Conservation (phyloP, 2,888 invertebrate species). For the Spodoptera picta region DNA sequence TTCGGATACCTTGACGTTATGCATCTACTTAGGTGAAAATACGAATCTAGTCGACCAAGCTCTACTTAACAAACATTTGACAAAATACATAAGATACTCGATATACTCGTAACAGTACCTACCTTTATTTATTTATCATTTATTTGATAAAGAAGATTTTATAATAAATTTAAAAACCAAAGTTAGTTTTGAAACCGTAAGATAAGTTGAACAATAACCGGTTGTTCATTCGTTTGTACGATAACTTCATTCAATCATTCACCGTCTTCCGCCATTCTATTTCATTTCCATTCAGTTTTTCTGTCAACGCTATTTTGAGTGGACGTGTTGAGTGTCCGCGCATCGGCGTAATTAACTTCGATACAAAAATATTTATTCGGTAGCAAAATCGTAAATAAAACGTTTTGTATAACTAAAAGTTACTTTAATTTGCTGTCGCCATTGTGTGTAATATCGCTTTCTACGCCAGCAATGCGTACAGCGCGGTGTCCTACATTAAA, state of each 20-base stretch:
- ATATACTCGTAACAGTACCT: too few relatives aligned
- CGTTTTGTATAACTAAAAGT: slow-evolving; percentile 47
- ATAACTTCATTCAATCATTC: slow-evolving; percentile 34
- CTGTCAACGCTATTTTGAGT: slow-evolving; percentile 13
- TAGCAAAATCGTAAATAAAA: slow-evolving; percentile 10
- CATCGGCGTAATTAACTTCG: slow-evolving; percentile 45
- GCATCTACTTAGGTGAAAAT: too few relatives aligned
- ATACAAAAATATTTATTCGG: slow-evolving; percentile 11
- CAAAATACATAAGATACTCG: too few relatives aligned
- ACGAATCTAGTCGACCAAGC: too few relatives aligned
- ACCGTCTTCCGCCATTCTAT: not conserved
- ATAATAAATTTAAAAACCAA: too few relatives aligned
- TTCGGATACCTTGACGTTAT: too few relatives aligned
- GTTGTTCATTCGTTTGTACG: not conserved
- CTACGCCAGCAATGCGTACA: slow-evolving; percentile 27
- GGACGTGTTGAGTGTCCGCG: slow-evolving; percentile 12
- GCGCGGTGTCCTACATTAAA: slow-evolving; percentile 76
- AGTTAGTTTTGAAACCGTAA: too few relatives aligned
- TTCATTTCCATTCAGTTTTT: slow-evolving; percentile 40
- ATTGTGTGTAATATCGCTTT: slow-evolving; percentile 22
- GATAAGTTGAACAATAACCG: not conserved
- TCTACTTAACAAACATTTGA: too few relatives aligned
- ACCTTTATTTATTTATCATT: too few relatives aligned
- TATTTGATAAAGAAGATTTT: too few relatives aligned
- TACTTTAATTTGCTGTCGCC: slow-evolving; percentile 4